Conservation (phyloP, 2,888 invertebrate genomes). For the Venusia cambrica region DNA sequence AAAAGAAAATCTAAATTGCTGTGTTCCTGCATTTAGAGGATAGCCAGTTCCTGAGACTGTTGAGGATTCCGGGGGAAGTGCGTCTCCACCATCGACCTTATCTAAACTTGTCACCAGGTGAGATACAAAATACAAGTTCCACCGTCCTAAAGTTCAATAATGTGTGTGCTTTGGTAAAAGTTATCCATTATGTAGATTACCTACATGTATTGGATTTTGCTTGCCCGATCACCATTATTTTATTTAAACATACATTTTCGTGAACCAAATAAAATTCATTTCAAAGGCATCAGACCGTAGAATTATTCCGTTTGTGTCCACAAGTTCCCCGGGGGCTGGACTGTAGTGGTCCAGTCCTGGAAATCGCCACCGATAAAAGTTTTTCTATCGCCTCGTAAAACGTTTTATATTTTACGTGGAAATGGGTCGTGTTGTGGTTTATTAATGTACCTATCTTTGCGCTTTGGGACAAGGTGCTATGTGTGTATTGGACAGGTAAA, state of each 20-base stretch:
- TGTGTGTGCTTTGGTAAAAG: no score
- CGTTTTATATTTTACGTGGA: slow-evolving; percentile 8
- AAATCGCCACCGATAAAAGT: slow-evolving; percentile 10
- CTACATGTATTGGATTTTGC: no score
- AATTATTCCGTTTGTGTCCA: slow-evolving; percentile 10
- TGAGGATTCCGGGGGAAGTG: no score
- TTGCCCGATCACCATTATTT: no score
- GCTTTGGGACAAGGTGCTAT: slow-evolving; percentile 4
- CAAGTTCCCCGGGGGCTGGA: slow-evolving; percentile 2
- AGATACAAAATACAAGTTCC: slow-evolving; percentile 2
- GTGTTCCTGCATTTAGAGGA: no score
- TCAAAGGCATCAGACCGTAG: slow-evolving; percentile 1
- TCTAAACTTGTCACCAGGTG: no score
- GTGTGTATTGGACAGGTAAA: no score
- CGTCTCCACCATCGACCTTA: no score
- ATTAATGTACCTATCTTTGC: slow-evolving; percentile 2
- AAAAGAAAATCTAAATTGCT: no score
- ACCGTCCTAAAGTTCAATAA: no score
- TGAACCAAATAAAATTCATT: slow-evolving; percentile 3
- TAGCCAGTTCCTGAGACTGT: no score
- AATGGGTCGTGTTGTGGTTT: slow-evolving; percentile 2
- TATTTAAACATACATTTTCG: slow-evolving; percentile 1
- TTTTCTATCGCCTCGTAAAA: slow-evolving; percentile 6
- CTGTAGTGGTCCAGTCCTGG: neutral
- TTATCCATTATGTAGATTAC: no score